Percentiles rank a stretch among this genome's conserved stretches.
Evolutionary conservation across 1,140 invertebrate species (phyloP).

Genomic region (Trichoplusia ni): DNA sequence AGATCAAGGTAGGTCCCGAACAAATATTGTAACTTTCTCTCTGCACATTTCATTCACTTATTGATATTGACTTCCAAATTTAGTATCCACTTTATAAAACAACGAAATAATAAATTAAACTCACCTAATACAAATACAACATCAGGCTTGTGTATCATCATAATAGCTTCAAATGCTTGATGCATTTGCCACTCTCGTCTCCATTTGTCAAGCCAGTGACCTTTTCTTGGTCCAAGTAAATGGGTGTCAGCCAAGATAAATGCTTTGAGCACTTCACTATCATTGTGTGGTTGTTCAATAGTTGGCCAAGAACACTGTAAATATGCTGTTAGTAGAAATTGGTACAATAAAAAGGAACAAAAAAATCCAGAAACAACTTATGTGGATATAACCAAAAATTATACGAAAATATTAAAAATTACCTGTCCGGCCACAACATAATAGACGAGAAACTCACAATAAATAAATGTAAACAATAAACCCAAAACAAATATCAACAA

Average conservation of each 20-base stretch:
- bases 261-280: conserved; percentile 81
- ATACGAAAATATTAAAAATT: conserved; percentile 30
- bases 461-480: conserved; percentile 53
- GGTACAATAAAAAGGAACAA: neutral
- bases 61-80: neutral
- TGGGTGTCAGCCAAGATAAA: conserved; percentile 97
- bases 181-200: conserved; percentile 99
- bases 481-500: conserved; percentile 52
- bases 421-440: conserved; percentile 65
- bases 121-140: conserved; percentile 95
- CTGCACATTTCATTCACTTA: neutral
- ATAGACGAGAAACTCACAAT: conserved; percentile 70
- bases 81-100: too few relatives aligned
- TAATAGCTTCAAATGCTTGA: conserved; percentile 93
- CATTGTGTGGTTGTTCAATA: conserved; percentile 32
- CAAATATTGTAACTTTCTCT: too few relatives aligned
- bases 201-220: conserved; percentile 98
- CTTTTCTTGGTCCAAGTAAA: conserved; percentile 91
- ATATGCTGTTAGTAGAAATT: neutral
- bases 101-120: neutral
- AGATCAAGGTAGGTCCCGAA: too few relatives aligned
- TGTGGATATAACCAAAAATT: neutral
- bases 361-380: neutral
- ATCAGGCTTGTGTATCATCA: conserved; percentile 92
- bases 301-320: conserved; percentile 67